phyloP scores from a whole-genome alignment of 2,113 vertebrate species.

The Dascyllus trimaculatus region DNA sequence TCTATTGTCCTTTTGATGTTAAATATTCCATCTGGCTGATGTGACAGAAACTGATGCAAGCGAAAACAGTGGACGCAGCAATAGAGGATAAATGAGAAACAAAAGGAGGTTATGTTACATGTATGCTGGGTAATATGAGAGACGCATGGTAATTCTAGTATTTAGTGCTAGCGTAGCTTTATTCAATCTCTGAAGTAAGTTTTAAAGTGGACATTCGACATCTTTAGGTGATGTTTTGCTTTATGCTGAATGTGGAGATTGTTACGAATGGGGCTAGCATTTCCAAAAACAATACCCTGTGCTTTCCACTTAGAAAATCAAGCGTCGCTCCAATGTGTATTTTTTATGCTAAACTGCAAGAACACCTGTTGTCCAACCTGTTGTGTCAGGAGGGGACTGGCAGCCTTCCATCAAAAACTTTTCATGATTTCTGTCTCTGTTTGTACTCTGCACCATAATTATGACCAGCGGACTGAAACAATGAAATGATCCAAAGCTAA shows the following conservation, averaged over 20 bases:
- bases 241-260: neutral
- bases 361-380: neutral
- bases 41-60: conserved; percentile 37
- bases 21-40: conserved; percentile 37
- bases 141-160: conserved; percentile 7
- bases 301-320: neutral
- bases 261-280: neutral
- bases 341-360: neutral
- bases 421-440: conserved; percentile 11
- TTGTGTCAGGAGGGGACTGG: conserved; percentile 10
- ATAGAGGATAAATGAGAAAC: neutral
- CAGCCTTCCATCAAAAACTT: conserved; percentile 18
- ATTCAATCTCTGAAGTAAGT: conserved; percentile 29
- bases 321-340: neutral
- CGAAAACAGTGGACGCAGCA: conserved; percentile 32
- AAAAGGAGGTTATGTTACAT: conserved; percentile 41
- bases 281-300: neutral
- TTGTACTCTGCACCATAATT: neutral
- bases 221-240: conserved; percentile 22
- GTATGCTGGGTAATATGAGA: conserved; percentile 42
- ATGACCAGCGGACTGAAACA: neutral
- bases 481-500: neutral
- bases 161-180: conserved; percentile 43
- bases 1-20: conserved; percentile 2
- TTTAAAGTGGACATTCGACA: conserved; percentile 19